Percentiles rank a stretch among this genome's conserved stretches.
Evolutionary conservation across 2,797 vertebrate genomes (phyloP).

Genomic region (Propithecus deckenii): DNA sequence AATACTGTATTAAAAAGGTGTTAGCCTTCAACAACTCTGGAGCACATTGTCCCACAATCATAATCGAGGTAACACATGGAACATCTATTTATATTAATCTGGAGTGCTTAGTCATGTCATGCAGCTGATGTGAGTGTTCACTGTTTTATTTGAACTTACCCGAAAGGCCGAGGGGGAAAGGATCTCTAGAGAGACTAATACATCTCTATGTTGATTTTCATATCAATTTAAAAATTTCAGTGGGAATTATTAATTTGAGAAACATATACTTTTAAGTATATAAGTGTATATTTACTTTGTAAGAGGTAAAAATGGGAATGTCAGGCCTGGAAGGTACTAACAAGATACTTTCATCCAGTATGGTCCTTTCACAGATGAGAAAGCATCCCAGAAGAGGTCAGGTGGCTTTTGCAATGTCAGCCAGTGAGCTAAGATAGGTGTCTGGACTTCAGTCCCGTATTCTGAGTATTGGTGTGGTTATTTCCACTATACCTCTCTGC

Average conservation of each 20-base stretch:
- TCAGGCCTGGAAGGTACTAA: neutral
- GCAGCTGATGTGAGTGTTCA: neutral
- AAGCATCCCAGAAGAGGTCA: neutral
- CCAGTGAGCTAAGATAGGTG: neutral
- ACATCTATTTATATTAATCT: neutral
- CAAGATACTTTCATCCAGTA: neutral
- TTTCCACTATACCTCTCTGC: neutral
- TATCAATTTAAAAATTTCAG: neutral
- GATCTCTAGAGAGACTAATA: neutral
- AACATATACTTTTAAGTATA: neutral
- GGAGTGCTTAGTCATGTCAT: neutral
- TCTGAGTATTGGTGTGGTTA: neutral
- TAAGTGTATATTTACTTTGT: neutral
- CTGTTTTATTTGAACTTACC: neutral
- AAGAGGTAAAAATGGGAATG: neutral
- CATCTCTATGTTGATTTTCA: neutral
- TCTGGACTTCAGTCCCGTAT: neutral
- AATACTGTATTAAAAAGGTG: neutral
- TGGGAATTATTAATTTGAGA: slow-evolving; percentile 1
- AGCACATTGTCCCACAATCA: neutral
- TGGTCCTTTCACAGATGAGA: neutral
- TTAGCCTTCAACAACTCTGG: neutral
- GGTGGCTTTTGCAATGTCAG: neutral
- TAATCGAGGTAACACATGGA: neutral
- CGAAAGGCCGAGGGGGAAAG: neutral